Evolutionary conservation across 2,888 invertebrate species (phyloP).

Genomic region (Dryocosmus kuriphilus): DNA sequence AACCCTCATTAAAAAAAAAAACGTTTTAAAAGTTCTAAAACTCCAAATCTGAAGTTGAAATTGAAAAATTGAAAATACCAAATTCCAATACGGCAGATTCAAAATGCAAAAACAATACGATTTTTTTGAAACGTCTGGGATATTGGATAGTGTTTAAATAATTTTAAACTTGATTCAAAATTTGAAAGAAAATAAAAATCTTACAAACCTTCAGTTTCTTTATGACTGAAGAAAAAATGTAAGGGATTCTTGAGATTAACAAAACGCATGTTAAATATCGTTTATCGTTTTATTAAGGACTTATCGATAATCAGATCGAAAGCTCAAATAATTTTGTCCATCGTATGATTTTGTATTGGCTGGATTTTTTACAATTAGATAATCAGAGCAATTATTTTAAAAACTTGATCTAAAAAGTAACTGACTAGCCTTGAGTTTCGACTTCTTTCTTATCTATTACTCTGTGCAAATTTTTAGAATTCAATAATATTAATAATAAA

Average conservation of each 20-base stretch:
- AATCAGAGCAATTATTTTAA: neutral
- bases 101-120: too few species aligned
- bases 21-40: too few species aligned
- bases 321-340: slow-evolving; percentile 78
- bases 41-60: too few species aligned
- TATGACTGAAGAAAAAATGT: neutral
- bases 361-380: neutral
- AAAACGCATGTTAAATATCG: neutral
- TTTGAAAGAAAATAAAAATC: too few species aligned
- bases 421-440: neutral
- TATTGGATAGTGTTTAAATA: too few species aligned
- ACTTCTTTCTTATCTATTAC: neutral
- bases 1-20: too few species aligned
- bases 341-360: neutral
- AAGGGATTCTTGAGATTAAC: neutral
- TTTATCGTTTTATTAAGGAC: neutral
- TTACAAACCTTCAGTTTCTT: slow-evolving; percentile 33
- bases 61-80: too few species aligned
- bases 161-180: too few species aligned
- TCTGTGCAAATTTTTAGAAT: neutral
- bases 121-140: too few species aligned
- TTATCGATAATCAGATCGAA: neutral
- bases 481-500: neutral
- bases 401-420: neutral
- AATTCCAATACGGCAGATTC: too few species aligned